Conservation (phyloP, 2,797 vertebrate genomes). For the Gymnoscopelus microlampas region DNA sequence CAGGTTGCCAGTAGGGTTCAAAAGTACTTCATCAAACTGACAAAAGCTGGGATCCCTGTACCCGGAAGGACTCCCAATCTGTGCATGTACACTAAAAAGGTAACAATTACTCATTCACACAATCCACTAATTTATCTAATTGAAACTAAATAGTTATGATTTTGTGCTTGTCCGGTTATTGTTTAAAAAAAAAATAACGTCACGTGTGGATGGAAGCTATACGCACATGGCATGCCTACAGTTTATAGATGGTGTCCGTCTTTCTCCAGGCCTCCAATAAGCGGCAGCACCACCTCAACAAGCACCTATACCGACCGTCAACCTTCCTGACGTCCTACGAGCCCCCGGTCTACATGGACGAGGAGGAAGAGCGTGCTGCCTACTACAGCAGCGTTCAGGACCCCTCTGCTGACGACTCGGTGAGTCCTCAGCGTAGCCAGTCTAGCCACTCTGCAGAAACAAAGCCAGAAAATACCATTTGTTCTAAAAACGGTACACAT, state of each 20-base stretch:
- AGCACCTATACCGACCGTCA: constrained; percentile 97
- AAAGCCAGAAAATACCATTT: too few relatives aligned
- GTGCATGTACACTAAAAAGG: constrained; percentile 99
- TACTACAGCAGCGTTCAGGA: constrained; percentile 88
- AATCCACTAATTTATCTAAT: not conserved
- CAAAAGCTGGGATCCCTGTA: constrained; percentile 99
- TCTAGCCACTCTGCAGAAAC: constrained; percentile 11
- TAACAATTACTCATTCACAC: constrained; percentile 50
- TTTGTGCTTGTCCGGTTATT: too few relatives aligned
- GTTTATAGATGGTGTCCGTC: too few relatives aligned
- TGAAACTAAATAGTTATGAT: too few relatives aligned
- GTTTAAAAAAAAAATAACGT: too few relatives aligned
- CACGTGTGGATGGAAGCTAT: too few relatives aligned
- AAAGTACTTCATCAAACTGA: constrained; percentile 99
- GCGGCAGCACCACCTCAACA: constrained; percentile 97
- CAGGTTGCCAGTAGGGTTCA: constrained; percentile 98
- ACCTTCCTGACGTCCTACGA: constrained; percentile 98
- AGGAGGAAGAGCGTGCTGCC: constrained; percentile 91
- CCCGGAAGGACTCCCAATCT: constrained; percentile 97
- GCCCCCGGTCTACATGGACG: constrained; percentile 98
- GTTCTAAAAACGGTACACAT: too few relatives aligned
- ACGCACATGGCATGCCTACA: not conserved
- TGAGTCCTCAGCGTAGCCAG: constrained; percentile 64
- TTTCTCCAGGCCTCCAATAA: constrained; percentile 89
- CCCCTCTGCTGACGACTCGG: constrained; percentile 87